Evolutionary conservation across 2,888 invertebrate genomes (phyloP).

Genomic region (Hanleya hanleyi): DNA sequence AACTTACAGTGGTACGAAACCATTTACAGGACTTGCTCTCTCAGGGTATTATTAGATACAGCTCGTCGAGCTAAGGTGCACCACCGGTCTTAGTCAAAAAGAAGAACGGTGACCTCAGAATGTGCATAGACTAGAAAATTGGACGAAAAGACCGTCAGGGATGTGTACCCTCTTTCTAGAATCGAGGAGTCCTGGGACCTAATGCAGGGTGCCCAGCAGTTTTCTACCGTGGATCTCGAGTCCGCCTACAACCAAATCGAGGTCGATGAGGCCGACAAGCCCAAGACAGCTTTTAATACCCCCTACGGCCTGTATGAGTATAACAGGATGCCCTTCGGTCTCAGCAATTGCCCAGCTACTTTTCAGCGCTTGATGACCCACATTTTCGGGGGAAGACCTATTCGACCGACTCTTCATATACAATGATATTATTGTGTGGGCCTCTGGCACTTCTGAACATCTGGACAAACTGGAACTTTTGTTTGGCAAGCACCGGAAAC

Average conservation of each 20-base stretch:
- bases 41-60: neutral
- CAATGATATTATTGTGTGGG: neutral
- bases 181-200: conserved; percentile 27
- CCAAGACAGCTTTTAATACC: no score
- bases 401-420: neutral
- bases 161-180: neutral
- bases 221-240: no score
- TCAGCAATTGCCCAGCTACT: conserved; percentile 25
- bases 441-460: neutral
- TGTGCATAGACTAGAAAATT: neutral
- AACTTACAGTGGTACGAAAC: neutral
- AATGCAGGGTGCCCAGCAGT: conserved; percentile 18
- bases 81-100: neutral
- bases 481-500: neutral
- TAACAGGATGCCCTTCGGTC: conserved; percentile 32
- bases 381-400: neutral
- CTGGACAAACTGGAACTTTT: neutral
- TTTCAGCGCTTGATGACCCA: conserved; percentile 30
- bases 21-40: neutral
- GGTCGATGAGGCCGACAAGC: no score
- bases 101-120: neutral
- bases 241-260: no score
- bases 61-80: neutral
- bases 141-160: neutral
- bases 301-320: no score